These are phyloP conservation scores for Sebastes taczanowskii DNA, from an alignment of 2,797 vertebrate genomes.

Conservation along the genomic window DNA sequence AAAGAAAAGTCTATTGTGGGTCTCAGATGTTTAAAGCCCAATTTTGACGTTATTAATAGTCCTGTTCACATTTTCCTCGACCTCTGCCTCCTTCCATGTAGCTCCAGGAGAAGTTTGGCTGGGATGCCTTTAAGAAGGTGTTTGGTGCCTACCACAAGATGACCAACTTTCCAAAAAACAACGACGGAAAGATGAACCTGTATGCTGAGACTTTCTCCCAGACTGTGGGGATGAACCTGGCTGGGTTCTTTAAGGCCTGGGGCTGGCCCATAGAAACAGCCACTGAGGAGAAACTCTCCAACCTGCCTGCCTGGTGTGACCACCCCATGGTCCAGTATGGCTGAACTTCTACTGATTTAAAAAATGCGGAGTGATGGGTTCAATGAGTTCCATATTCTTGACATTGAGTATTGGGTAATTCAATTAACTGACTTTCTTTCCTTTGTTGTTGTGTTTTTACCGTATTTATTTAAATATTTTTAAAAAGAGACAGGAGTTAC, in stretches of 20 bases:
- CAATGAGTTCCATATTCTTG: neutral
- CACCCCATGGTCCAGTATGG: conserved; percentile 81
- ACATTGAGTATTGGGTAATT: neutral
- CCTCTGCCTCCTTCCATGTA: conserved; percentile 36
- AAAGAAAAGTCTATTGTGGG: too few relatives aligned
- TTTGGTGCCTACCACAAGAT: conserved; percentile 82
- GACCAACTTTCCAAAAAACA: conserved; percentile 70
- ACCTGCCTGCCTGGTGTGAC: conserved; percentile 82
- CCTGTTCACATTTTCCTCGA: neutral
- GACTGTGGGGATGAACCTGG: conserved; percentile 81
- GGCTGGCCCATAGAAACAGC: conserved; percentile 83
- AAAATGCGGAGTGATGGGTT: neutral
- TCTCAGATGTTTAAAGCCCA: too few relatives aligned
- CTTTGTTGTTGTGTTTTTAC: neutral
- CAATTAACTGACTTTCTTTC: neutral
- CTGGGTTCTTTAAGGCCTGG: conserved; percentile 87
- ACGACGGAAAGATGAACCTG: conserved; percentile 85
- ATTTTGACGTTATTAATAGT: neutral
- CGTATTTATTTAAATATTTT: neutral
- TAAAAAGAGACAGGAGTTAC: neutral
- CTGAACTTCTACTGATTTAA: conserved; percentile 10
- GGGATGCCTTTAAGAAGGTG: conserved; percentile 83
- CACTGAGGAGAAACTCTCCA: conserved; percentile 77
- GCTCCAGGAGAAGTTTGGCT: conserved; percentile 87
- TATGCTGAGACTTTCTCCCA: conserved; percentile 85